Conservation (phyloP, 2,113 vertebrate species). For the Tragelaphus strepsiceros region DNA sequence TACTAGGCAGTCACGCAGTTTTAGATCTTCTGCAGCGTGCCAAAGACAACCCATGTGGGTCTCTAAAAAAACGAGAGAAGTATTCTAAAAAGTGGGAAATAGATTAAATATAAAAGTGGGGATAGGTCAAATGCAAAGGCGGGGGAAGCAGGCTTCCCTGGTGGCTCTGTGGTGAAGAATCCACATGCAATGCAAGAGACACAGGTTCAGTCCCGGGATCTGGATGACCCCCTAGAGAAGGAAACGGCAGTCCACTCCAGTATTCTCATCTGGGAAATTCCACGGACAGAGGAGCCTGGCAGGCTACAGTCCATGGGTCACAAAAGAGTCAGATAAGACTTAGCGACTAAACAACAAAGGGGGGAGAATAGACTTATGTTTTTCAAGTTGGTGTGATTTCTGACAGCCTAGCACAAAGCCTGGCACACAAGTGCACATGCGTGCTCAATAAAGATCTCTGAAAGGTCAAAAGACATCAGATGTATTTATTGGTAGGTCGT, state of each 20-base stretch:
- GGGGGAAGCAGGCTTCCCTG: background rate
- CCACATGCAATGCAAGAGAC: background rate
- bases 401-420: background rate
- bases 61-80: background rate
- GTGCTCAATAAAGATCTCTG: background rate
- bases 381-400: background rate
- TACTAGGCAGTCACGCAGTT: background rate
- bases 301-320: background rate
- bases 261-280: background rate
- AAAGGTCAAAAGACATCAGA: background rate
- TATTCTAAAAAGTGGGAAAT: background rate
- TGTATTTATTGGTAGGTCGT: background rate
- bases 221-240: background rate
- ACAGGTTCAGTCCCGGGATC: fast-evolving
- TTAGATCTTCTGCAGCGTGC: background rate
- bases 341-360: background rate
- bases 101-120: background rate
- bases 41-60: background rate
- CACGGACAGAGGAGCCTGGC: background rate
- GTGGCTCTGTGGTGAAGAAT: background rate
- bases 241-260: background rate
- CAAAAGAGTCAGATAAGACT: background rate
- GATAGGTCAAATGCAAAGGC: background rate
- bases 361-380: background rate
- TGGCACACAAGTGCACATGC: fast-evolving